phyloP scores from a whole-genome alignment of 2,113 vertebrate species.

The Hippocampus barbouri region DNA sequence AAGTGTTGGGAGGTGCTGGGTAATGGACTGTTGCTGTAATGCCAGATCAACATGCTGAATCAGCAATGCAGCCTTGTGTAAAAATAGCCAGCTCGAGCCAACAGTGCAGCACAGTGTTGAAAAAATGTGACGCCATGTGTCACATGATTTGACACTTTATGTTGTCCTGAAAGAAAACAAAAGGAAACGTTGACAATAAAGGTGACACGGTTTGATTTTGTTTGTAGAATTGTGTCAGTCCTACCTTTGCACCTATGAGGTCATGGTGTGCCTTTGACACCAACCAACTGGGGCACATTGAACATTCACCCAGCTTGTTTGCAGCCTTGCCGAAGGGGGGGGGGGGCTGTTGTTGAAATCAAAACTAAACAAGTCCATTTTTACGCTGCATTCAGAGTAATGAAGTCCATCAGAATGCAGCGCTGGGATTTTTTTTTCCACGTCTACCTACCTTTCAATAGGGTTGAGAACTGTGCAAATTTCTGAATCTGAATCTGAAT shows the following conservation, averaged over 20 bases:
- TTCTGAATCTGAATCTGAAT: no score
- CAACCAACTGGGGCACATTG: not conserved
- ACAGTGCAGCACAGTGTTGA: not conserved
- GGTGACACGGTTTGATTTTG: not conserved
- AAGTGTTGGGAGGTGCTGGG: not conserved
- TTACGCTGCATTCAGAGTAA: no score
- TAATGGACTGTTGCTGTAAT: not conserved
- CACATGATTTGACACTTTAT: not conserved
- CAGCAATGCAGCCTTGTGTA: not conserved
- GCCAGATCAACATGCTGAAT: conserved; percentile 3
- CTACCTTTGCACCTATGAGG: not conserved
- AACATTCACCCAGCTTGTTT: not conserved
- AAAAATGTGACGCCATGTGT: not conserved
- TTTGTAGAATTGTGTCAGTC: not conserved
- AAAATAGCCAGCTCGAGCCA: not conserved
- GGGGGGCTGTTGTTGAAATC: not conserved
- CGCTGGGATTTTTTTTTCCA: no score
- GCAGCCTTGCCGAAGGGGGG: not conserved
- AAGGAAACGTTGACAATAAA: not conserved
- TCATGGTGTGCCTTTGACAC: not conserved
- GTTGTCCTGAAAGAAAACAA: conserved; percentile 6
- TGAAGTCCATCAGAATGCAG: no score
- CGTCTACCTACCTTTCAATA: no score
- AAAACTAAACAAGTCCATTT: not conserved
- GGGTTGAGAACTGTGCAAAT: no score